phyloP scores from a whole-genome alignment of 2,888 invertebrate genomes.

The Oligia fasciuncula region DNA sequence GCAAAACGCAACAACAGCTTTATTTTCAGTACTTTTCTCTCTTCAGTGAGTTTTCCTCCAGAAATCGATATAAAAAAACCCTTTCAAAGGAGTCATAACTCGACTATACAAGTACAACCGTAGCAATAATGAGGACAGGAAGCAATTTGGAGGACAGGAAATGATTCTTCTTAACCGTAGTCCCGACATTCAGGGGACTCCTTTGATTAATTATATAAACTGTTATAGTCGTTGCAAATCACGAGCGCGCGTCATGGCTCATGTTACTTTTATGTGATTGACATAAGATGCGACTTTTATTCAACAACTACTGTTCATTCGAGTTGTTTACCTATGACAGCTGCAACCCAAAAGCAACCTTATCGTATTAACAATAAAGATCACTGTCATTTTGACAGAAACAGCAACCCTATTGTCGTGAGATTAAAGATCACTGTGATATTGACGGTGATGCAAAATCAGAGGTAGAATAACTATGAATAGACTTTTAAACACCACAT shows the following conservation, averaged over 20 bases:
- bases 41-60: background rate
- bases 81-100: slow-evolving; percentile 9
- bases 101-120: background rate
- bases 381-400: background rate
- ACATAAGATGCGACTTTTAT: background rate
- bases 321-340: background rate
- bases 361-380: background rate
- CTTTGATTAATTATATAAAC: slow-evolving; percentile 16
- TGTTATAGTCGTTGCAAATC: background rate
- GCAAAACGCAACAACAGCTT: slow-evolving; percentile 29
- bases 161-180: slow-evolving; percentile 17
- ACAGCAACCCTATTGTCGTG: background rate
- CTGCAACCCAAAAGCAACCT: background rate
- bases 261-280: background rate
- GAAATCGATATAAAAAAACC: slow-evolving; percentile 22
- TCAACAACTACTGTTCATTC: background rate
- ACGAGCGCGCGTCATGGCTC: background rate
- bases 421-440: background rate
- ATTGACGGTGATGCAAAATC: background rate
- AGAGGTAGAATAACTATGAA: too few species aligned
- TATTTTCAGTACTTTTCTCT: slow-evolving; percentile 40
- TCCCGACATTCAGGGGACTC: background rate
- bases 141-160: slow-evolving; percentile 40
- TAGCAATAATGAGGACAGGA: slow-evolving; percentile 32
- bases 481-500: background rate